phyloP scores from a whole-genome alignment of 2,113 vertebrate genomes.

The Actinemys pallida region DNA sequence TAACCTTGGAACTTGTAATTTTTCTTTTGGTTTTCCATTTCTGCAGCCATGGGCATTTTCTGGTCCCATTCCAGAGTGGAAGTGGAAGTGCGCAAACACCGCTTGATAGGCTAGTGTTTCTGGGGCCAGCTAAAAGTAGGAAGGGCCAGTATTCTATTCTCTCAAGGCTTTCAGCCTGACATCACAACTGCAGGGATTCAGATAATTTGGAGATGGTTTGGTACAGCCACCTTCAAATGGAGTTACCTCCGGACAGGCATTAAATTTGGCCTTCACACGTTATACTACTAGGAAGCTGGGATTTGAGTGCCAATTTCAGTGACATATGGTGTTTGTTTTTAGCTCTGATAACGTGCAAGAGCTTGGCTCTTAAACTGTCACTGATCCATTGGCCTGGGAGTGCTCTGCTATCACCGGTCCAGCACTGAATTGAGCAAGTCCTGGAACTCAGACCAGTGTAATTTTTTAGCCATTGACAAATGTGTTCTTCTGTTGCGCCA shows the following conservation, averaged over 20 bases:
- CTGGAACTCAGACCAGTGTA: conserved; percentile 39
- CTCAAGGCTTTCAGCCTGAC: neutral
- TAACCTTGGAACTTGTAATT: neutral
- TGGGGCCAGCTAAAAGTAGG: neutral
- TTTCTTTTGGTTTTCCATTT: neutral
- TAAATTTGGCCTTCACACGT: conserved; percentile 50
- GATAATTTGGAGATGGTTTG: conserved; percentile 9
- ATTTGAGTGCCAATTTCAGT: conserved; percentile 35
- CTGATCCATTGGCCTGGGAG: conserved; percentile 48
- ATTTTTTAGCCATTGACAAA: conserved; percentile 63
- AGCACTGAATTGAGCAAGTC: conserved; percentile 55
- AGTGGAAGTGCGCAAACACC: conserved; percentile 4
- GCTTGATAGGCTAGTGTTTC: neutral
- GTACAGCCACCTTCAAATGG: conserved; percentile 36
- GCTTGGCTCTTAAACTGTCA: conserved; percentile 37
- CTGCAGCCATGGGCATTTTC: neutral
- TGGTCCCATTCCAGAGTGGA: conserved; percentile 33
- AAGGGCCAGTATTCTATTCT: neutral
- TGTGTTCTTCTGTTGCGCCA: conserved; percentile 63
- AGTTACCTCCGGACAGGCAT: conserved; percentile 43
- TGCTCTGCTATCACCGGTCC: conserved; percentile 33
- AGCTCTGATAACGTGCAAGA: conserved; percentile 39
- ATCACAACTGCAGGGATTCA: neutral
- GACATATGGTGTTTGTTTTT: conserved; percentile 27
- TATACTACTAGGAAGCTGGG: conserved; percentile 58